Base-by-base conservation (phyloP, 92 coral and sea anemone species). In the Porites evermanni region DNA sequence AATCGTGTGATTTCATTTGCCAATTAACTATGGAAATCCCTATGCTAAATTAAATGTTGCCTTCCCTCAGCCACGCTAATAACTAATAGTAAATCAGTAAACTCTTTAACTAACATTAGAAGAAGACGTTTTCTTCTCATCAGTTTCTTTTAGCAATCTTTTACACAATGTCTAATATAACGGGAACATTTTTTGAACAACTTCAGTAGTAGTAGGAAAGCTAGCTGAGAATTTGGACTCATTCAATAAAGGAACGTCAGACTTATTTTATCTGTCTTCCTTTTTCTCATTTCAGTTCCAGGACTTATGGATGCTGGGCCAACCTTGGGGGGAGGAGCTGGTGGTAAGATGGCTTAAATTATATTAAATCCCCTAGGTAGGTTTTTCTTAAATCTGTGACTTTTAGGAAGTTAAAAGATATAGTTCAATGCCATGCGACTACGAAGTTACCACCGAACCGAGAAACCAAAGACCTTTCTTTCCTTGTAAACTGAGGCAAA, bases 281-380 rank as follows among this genome's bases (percentile, higher is more conserved):
- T 16, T 73, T 83, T 5, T 23, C 61, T 56, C 12, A 13, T 66
- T 53, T 65, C 87, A 94, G 98, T 94, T 93, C 98, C 98, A 2
- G 98, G 98, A 86, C 77, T 94, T 4, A 91, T 93, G 94, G 98
- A 93, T 9, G 78, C 92, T 24, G 94, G 91, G 58, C 87, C 84
- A 19, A 91, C 67, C 80, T 74, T 91, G 50, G 93, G 88, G 72
- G 93, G 91, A 70, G 91, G 91, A 63, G 65, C 16, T 26, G 82
- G 70, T 47, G 56, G 79, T 81, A 80, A 67, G 75, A 54, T 53
- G 26, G 12, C 5, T 1, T 11, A 53, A 29, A 12, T 21, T 47
- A 9, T 19, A 23, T 10, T 38, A 38, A 38, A 4, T 38, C 47
- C 6, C 6, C 5, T 3, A 38, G 6, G 47, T 38, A 38, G 47